Evolutionary conservation across 2,888 invertebrate species (phyloP).

Genomic region (Sisyra nigra): DNA sequence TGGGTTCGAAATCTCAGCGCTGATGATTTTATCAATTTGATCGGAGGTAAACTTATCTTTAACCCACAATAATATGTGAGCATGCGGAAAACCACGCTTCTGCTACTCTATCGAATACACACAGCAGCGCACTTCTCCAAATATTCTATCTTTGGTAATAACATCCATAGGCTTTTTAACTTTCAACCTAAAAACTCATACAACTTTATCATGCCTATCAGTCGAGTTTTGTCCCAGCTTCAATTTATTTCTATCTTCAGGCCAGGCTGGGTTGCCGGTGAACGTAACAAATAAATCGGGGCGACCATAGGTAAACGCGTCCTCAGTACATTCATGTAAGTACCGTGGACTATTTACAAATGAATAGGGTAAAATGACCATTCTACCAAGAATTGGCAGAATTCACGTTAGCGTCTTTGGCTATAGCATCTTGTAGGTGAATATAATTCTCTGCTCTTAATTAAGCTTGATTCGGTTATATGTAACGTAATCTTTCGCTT

Average conservation of each 20-base stretch:
- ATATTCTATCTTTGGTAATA: slow-evolving; percentile 14
- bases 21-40: slow-evolving; percentile 20
- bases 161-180: slow-evolving; percentile 15
- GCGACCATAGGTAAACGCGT: slow-evolving; percentile 16
- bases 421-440: slow-evolving; percentile 19
- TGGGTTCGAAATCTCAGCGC: slow-evolving; percentile 19
- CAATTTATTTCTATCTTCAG: slow-evolving; percentile 11
- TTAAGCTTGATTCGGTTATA: slow-evolving; percentile 18
- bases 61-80: slow-evolving; percentile 19
- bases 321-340: slow-evolving; percentile 17
- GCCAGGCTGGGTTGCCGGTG: slow-evolving; percentile 14
- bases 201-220: slow-evolving; percentile 11
- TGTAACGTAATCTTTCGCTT: slow-evolving; percentile 18
- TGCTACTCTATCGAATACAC: slow-evolving; percentile 17
- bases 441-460: slow-evolving; percentile 16
- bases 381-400: slow-evolving; percentile 14
- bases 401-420: slow-evolving; percentile 14
- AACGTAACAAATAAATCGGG: slow-evolving; percentile 17
- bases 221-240: slow-evolving; percentile 7
- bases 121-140: slow-evolving; percentile 15
- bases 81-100: slow-evolving; percentile 20
- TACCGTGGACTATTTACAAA: slow-evolving; percentile 18
- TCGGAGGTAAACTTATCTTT: slow-evolving; percentile 17
- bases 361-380: slow-evolving; percentile 17
- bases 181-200: slow-evolving; percentile 9